phyloP scores from a whole-genome alignment of 2,888 invertebrate species.

The Leptothorax acervorum region DNA sequence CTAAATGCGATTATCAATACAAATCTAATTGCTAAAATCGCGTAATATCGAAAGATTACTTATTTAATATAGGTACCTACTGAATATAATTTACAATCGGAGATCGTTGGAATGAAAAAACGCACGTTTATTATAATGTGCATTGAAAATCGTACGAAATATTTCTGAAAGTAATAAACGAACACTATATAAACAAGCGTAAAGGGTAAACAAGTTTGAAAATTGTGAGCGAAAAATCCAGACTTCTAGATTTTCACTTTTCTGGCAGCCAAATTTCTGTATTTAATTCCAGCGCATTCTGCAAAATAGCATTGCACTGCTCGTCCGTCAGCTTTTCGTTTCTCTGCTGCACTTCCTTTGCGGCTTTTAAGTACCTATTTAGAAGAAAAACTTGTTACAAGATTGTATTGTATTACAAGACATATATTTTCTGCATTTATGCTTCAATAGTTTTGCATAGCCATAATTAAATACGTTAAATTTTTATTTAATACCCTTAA shows the following conservation, averaged over 20 bases:
- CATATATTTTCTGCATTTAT: background rate
- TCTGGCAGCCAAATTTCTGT: slow-evolving; percentile 87
- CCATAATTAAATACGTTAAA: background rate
- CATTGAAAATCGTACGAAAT: background rate
- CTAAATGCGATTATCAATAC: slow-evolving; percentile 15
- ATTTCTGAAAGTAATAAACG: background rate
- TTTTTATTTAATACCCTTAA: background rate
- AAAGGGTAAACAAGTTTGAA: background rate
- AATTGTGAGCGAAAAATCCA: slow-evolving; percentile 5
- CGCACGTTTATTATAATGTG: background rate
- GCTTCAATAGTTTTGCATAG: background rate
- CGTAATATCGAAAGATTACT: background rate
- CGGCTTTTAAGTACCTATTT: slow-evolving; percentile 86
- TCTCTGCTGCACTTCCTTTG: slow-evolving; percentile 86
- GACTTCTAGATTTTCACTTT: slow-evolving; percentile 79
- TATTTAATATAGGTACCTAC: background rate
- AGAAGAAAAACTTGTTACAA: background rate
- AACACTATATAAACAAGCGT: background rate
- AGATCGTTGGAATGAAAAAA: slow-evolving; percentile 13
- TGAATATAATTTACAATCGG: background rate
- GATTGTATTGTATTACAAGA: background rate
- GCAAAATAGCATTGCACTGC: slow-evolving; percentile 86
- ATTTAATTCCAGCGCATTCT: slow-evolving; percentile 85
- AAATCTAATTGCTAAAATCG: background rate
- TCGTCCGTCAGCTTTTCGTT: slow-evolving; percentile 86